A percentile compares a stretch with the other conserved stretches of the same genome.
phyloP scores from a whole-genome alignment of 2,888 invertebrate genomes.

The Pelosia muscerda region DNA sequence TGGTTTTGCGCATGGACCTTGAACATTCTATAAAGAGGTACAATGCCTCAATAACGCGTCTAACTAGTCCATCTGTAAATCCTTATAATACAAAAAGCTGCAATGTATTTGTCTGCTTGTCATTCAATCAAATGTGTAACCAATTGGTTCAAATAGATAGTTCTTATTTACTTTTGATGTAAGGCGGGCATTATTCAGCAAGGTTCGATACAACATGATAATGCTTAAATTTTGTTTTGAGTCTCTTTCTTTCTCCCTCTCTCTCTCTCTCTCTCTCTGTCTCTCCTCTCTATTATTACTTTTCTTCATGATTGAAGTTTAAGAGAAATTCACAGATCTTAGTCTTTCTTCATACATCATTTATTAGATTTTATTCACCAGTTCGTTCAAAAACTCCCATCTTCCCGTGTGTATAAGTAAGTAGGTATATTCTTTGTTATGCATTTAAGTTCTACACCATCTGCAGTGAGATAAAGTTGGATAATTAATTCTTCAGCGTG shows the following conservation, averaged over 20 bases:
- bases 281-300: too few species aligned
- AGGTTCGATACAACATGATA: too few species aligned
- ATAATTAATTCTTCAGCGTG: conserved; percentile 32
- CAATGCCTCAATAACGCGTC: not conserved
- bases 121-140: not conserved
- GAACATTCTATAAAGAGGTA: not conserved
- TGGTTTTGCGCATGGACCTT: not conserved
- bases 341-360: not conserved
- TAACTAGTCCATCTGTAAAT: not conserved
- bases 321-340: not conserved
- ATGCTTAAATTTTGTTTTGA: too few species aligned
- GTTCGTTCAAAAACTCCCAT: not conserved
- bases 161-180: not conserved
- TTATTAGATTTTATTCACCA: not conserved
- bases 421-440: not conserved
- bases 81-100: not conserved
- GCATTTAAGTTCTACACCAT: conserved; percentile 23
- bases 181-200: too few species aligned
- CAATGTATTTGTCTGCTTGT: not conserved
- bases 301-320: too few species aligned
- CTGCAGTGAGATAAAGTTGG: conserved; percentile 39
- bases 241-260: too few species aligned
- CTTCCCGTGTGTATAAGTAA: not conserved
- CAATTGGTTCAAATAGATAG: not conserved
- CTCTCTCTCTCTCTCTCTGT: too few species aligned